Base-by-base conservation (phyloP, 2,888 invertebrate genomes). In the Apodemia zela region DNA sequence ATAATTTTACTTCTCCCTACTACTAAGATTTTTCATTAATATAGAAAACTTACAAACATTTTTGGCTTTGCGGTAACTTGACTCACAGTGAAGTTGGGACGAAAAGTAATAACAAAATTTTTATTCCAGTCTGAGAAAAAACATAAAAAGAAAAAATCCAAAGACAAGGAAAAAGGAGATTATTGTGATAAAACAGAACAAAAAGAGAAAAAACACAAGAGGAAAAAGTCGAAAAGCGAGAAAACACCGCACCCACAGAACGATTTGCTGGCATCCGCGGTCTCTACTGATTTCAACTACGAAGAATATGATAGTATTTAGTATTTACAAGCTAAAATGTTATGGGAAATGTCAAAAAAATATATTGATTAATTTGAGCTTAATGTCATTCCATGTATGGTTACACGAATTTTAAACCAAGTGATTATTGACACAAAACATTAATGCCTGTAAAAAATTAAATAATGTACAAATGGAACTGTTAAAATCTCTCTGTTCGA, bases 181-280 rank as follows among this genome's bases (percentile, higher is more conserved):
- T 77, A 85, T 80, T 79, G 86, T 69, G 92, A 93, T 2, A 93
- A 89, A 73, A 87, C 91, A 6, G 87, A 89, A 18, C 79, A 91
- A 6, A 93, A 93, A 68, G 93, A 93, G 35, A 93, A 92, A 69
- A 93, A 92, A 71, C 89, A 93, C 59, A 93, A 93, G 73, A 92
- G 93, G 60, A 94, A 93, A 75, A 93, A 84, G 75, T 77, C 84
- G 5, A 88, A 85, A 70, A 80, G 80, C 65, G 89, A 89, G 25
- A 85, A 83, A 65, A 75, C 66, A 76, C 90, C 69, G 68, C 92
- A 72, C 78, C 93, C 82, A 76, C 93, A 81, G 80, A 93, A 71
- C 75, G 88, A 81, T 65, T 79, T 80, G 78, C 91, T 80, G 88
- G 94, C 75, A 5, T 80, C 84, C 0, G 73, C 80, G 0, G 69